Evolutionary conservation across 2,797 vertebrate genomes (phyloP), one percentile per base, ranked within the genome.

Genomic region (Sylvia borin): DNA sequence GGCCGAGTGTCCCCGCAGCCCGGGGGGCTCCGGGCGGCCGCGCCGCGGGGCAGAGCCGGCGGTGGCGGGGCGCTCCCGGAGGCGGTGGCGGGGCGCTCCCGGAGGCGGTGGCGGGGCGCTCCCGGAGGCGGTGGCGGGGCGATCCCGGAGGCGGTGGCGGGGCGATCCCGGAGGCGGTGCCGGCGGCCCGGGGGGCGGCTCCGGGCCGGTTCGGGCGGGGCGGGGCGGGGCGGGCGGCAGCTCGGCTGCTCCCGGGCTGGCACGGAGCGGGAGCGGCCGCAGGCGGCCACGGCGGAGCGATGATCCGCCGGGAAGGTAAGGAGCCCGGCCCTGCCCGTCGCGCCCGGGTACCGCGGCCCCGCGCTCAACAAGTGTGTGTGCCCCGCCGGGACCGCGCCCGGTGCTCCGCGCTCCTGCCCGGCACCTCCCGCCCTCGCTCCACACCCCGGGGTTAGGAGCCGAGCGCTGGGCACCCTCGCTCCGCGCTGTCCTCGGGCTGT

Each of bases 251-350:
- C 6, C 24, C 36, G 92, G 80, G 81, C 45, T 25, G 72, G 81
- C 51, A 4, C 29, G 32, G 61, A 81, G 16, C 43, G 82, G 75
- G 75, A 88, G 82, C 67, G 72, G 85, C 67, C 34, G 60, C 22
- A 15, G 27, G 50, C 22, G 68, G 64, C 21, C 60, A 8, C 79
- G 50, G 88, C 74, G 85, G 78, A 90, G 90, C 85, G 60, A 94
- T 96, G 95, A 94, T 96, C 82, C 91, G 95, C 68, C 84, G 95
- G 68, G 64, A 88, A 93, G 95, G 95, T 94, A 96, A 93, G 95
- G 77, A 80, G 75, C 45, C 71, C 48, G 27, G 79, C 67, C 67
- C 36, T 53, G 86, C 45, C 66, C 54, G 79, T 57, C 57, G 32
- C 53, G 12, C 42, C 36, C 45, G 38, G 36, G 77, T 55, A 40